Conservation (phyloP, 1,140 invertebrate genomes). For the Drosophila ercepeae region DNA sequence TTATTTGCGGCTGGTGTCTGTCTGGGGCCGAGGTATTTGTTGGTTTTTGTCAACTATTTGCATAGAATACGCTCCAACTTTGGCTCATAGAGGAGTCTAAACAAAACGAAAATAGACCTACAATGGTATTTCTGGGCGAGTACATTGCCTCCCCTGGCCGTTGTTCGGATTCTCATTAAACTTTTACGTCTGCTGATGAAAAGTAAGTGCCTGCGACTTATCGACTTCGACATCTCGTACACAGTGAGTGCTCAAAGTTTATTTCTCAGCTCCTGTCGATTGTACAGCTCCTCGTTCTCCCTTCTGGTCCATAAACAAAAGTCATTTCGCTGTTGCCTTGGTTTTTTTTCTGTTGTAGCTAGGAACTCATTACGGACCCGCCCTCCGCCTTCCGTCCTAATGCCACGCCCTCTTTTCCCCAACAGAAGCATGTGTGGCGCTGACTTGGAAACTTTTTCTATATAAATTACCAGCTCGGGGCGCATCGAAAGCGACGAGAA, state of each 20-base stretch:
- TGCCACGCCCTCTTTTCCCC: background rate
- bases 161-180: conserved; percentile 32
- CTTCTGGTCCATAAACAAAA: conserved; percentile 44
- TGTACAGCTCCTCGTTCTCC: background rate
- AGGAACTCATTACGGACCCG: conserved; percentile 45
- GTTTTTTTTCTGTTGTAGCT: conserved; percentile 15
- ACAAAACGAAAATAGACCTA: conserved; percentile 28
- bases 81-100: conserved; percentile 7
- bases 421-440: conserved; percentile 40
- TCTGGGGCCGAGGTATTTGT: conserved; percentile 9
- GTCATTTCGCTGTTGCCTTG: conserved; percentile 48
- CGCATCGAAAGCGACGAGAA: conserved; percentile 37
- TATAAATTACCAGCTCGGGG: conserved; percentile 64
- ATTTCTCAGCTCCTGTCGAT: conserved; percentile 8
- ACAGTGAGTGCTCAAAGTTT: conserved; percentile 30
- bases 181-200: conserved; percentile 41
- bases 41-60: conserved; percentile 24
- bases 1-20: conserved; percentile 12
- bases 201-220: conserved; percentile 31
- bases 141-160: conserved; percentile 3
- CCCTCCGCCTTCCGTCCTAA: conserved; percentile 23
- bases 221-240: conserved; percentile 30
- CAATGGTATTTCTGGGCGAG: conserved; percentile 12
- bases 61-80: conserved; percentile 12
- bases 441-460: conserved; percentile 58